phyloP scores from a whole-genome alignment of 2,113 vertebrate genomes.

The Crotalus viridis region DNA sequence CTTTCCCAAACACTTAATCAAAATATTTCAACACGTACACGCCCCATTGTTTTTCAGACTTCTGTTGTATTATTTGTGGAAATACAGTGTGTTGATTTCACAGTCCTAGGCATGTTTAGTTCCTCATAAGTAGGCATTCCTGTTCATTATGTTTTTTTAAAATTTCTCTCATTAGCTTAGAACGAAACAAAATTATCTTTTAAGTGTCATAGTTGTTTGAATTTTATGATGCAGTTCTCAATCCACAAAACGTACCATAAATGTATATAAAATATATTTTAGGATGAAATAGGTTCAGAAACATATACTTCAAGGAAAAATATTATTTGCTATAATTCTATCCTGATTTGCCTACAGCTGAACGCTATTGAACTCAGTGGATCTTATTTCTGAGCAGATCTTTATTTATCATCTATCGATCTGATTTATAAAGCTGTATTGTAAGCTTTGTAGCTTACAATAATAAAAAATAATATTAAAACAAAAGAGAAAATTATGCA shows the following conservation, averaged over 20 bases:
- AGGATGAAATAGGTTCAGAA: background rate
- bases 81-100: constrained; percentile 20
- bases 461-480: background rate
- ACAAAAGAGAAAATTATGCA: too few species aligned
- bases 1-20: constrained; percentile 30
- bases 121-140: background rate
- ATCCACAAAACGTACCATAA: background rate
- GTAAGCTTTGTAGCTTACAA: background rate
- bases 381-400: background rate
- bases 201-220: background rate
- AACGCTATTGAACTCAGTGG: background rate
- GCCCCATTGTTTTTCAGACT: constrained; percentile 15
- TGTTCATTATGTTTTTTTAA: background rate
- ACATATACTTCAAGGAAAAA: background rate
- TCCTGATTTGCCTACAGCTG: background rate
- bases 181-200: too few species aligned
- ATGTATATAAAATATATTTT: background rate
- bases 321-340: background rate
- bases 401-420: background rate
- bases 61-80: background rate
- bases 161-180: background rate
- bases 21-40: constrained; percentile 47
- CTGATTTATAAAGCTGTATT: background rate
- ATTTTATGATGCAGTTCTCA: background rate
- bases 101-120: background rate